Conservation (phyloP, 2,888 invertebrate species). For the Elegia similella region DNA sequence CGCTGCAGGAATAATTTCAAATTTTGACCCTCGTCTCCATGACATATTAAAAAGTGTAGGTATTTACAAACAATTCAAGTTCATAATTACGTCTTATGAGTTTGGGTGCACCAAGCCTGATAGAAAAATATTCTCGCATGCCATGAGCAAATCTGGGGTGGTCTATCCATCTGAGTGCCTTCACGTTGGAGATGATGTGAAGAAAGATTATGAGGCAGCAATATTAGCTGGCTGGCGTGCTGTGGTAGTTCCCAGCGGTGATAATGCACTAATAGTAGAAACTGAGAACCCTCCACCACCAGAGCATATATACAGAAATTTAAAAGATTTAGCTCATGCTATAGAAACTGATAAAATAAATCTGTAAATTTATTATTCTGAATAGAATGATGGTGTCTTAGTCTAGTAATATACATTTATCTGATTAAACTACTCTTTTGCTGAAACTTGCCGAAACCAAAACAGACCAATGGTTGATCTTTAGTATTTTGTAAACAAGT, state of each 20-base stretch:
- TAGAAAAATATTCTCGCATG: conserved; percentile 85
- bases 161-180: conserved; percentile 84
- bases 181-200: conserved; percentile 91
- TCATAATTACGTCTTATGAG: conserved; percentile 90
- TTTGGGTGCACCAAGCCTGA: conserved; percentile 89
- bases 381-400: conserved; percentile 16
- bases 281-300: conserved; percentile 34
- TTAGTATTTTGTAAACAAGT: too few relatives aligned
- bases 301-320: conserved; percentile 50
- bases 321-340: conserved; percentile 46
- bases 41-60: conserved; percentile 84
- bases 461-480: too few relatives aligned
- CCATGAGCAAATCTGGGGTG: conserved; percentile 71
- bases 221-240: conserved; percentile 89
- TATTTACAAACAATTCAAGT: conserved; percentile 88
- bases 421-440: too few relatives aligned
- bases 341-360: conserved; percentile 38
- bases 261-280: conserved; percentile 22
- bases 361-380: conserved; percentile 19
- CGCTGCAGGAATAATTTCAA: conserved; percentile 90
- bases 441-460: too few relatives aligned
- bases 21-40: conserved; percentile 92
- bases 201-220: conserved; percentile 90
- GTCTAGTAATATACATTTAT: too few relatives aligned
- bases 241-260: conserved; percentile 41